Conservation (phyloP, 2,113 vertebrate genomes). For the Pandion haliaetus region DNA sequence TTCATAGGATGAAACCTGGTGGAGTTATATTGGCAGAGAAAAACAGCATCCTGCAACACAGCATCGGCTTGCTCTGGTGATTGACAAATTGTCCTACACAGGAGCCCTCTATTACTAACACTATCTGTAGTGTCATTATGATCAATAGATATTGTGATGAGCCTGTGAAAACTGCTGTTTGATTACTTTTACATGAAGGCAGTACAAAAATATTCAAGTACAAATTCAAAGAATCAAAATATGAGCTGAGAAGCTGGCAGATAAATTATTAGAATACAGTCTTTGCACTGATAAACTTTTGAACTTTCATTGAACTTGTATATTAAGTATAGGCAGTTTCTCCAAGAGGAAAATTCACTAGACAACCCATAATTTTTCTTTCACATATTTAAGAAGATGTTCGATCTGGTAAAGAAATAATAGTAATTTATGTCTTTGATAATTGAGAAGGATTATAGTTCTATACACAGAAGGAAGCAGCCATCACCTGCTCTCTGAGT, state of each 20-base stretch:
- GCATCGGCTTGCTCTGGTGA: constrained; percentile 35
- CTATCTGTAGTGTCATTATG: constrained; percentile 49
- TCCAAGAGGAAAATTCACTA: constrained; percentile 73
- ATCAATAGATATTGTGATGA: constrained; percentile 61
- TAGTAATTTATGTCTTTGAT: constrained; percentile 79
- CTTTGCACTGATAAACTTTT: constrained; percentile 74
- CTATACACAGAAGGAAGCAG: constrained; percentile 68
- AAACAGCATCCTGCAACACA: neutral
- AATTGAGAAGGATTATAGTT: constrained; percentile 77
- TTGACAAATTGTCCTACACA: constrained; percentile 14
- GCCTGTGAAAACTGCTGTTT: constrained; percentile 55
- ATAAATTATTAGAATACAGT: constrained; percentile 67
- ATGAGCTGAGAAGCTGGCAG: constrained; percentile 34
- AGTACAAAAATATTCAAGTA: constrained; percentile 12
- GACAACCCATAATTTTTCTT: constrained; percentile 81
- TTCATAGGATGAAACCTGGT: neutral
- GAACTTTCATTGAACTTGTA: constrained; percentile 78
- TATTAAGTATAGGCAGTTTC: constrained; percentile 72
- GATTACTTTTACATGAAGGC: constrained; percentile 57
- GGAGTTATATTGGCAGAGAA: constrained; percentile 32
- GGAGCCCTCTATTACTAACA: neutral
- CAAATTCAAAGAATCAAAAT: constrained; percentile 46
- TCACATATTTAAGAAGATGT: constrained; percentile 74
- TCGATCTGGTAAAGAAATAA: constrained; percentile 77
- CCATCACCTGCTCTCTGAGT: constrained; percentile 63